Base-by-base conservation (phyloP, 2,113 vertebrate genomes). In the Phoenicopterus ruber region DNA sequence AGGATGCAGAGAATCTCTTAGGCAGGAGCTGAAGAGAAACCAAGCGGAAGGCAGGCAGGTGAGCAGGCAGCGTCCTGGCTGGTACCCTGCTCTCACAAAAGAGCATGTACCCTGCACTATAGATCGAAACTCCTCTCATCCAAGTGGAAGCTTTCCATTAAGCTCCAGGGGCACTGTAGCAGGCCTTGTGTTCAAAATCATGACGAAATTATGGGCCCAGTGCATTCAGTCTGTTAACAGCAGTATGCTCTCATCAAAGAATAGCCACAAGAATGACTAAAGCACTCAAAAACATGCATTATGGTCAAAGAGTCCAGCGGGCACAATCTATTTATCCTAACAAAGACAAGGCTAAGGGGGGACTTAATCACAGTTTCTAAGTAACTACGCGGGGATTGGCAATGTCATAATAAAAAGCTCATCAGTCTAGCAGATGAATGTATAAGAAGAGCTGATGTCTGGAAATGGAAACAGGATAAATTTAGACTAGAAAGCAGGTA, bases 101-200 rank as follows among this genome's bases (percentile, higher is more conserved):
- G 40, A 57, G 18, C 22, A 3, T 2, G 28, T 61, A 13, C 18
- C 44, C 32, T 24, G 32, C 2, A 2, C 36, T 67, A 16, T 3
- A 11, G 6, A 44, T 13, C 0, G 0, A 59, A 92, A 40, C 26
- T 40, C 10, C 24, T 44, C 1, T 0, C 58, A 31, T 76, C 58
- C 13, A 4, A 72, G 19, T 29, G 52, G 44, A 61, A 84, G 42
- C 8, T 72, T 80, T 88, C 79, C 72, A 34, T 52, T 61, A 71
- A 92, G 21, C 52, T 55, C n/a, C 55, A 61, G 28, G 52, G 55
- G 9, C 50, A 21, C 34, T 58, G 13, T 15, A 63, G 38, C 26
- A 55, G n/a, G 44, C n/a, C 46, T 83, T 29, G 34, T 69, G 42
- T 31, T 92, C 57, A 61, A 92, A 90, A 83, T 17, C 12, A 24